Conservation (phyloP, 2,888 invertebrate genomes). For the Ceramica pisi region DNA sequence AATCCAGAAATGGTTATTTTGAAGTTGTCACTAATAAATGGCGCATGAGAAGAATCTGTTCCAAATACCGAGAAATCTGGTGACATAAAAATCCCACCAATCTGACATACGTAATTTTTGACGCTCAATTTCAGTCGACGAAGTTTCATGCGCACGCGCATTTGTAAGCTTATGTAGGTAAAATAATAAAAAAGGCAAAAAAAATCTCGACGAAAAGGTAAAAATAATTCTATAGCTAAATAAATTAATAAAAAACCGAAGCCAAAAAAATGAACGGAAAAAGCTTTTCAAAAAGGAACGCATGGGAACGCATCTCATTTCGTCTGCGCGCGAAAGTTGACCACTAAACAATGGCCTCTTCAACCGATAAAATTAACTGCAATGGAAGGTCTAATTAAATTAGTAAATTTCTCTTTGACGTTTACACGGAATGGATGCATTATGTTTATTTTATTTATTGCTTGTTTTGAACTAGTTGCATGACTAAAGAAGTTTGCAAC, state of each 20-base stretch:
- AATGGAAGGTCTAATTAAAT: constrained; percentile 52
- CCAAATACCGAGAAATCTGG: constrained; percentile 12
- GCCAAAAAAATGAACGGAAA: constrained; percentile 68
- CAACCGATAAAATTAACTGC: constrained; percentile 14
- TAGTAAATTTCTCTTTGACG: constrained; percentile 61
- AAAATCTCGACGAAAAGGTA: background rate
- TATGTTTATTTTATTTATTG: constrained; percentile 60
- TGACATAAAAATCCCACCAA: background rate
- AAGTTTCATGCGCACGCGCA: background rate
- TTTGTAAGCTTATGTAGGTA: background rate
- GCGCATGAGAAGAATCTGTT: constrained; percentile 1
- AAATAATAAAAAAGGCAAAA: background rate
- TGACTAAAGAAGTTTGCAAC: constrained; percentile 45
- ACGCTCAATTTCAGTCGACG: constrained; percentile 2
- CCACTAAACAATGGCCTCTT: constrained; percentile 67
- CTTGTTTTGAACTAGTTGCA: constrained; percentile 54
- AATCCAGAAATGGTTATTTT: constrained; percentile 14
- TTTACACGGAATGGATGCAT: constrained; percentile 64
- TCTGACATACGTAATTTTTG: background rate
- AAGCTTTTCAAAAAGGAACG: constrained; percentile 73
- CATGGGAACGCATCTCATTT: constrained; percentile 75
- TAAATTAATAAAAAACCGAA: background rate
- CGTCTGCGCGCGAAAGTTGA: constrained; percentile 74
- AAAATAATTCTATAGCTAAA: too few species aligned
- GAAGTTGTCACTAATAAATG: constrained; percentile 12